A percentile compares a stretch with the other conserved stretches of the same genome.
Conservation (phyloP, 2,797 vertebrate species). For the Remorina albescens region DNA sequence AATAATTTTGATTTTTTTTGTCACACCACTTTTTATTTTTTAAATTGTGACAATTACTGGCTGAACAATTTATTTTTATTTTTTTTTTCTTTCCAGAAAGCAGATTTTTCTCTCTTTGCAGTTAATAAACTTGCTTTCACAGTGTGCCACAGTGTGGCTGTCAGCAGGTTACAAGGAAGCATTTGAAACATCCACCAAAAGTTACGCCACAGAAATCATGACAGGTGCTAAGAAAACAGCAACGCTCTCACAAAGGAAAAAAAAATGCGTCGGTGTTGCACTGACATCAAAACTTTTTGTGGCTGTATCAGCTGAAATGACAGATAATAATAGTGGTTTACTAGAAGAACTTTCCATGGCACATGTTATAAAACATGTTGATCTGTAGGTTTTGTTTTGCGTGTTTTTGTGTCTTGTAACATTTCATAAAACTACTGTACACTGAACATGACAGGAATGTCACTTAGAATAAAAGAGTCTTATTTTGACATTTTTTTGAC, state of each 20-base stretch:
- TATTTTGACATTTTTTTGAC: slow-evolving; percentile 55
- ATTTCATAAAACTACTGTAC: not conserved
- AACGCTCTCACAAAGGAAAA: slow-evolving; percentile 5
- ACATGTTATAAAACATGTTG: not conserved
- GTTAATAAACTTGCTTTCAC: not conserved
- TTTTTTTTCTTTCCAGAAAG: no score
- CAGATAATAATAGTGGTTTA: not conserved
- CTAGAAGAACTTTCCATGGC: not conserved
- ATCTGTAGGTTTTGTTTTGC: no score
- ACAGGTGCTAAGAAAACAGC: slow-evolving; percentile 9
- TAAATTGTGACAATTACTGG: not conserved
- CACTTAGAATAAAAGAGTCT: slow-evolving; percentile 8
- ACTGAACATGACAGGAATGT: not conserved
- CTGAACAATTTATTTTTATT: no score
- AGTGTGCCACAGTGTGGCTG: not conserved
- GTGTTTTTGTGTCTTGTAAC: not conserved
- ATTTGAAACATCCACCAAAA: slow-evolving; percentile 21
- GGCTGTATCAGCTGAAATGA: not conserved
- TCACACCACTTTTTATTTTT: not conserved
- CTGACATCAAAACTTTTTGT: not conserved
- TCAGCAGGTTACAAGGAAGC: not conserved
- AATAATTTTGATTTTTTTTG: not conserved
- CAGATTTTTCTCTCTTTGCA: not conserved
- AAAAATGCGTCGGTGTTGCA: not conserved
- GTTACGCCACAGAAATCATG: slow-evolving; percentile 7